Percentiles rank a stretch among this genome's conserved stretches.
phyloP scores from a whole-genome alignment of 2,888 invertebrate genomes.

The Acanthosoma haemorrhoidale region DNA sequence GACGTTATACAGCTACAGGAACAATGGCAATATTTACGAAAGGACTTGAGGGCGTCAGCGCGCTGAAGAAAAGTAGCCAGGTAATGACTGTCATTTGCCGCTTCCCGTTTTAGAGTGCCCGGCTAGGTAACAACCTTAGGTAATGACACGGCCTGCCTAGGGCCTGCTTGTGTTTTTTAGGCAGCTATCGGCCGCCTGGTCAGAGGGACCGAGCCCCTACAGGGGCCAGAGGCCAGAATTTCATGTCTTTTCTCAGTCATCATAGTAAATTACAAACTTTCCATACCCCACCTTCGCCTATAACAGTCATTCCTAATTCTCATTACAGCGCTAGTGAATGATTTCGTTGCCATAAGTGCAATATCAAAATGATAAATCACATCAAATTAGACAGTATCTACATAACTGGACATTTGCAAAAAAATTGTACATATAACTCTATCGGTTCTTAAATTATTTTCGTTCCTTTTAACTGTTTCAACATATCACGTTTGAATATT shows the following conservation, averaged over 20 bases:
- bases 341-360: too few relatives aligned
- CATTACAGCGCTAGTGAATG: too few relatives aligned
- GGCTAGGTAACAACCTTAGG: background rate
- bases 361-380: too few relatives aligned
- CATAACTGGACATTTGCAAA: too few relatives aligned
- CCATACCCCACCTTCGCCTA: background rate
- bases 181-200: too few relatives aligned
- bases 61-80: conserved; percentile 2
- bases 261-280: background rate
- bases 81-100: background rate
- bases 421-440: too few relatives aligned
- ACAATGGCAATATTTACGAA: conserved; percentile 1
- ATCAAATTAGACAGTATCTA: too few relatives aligned
- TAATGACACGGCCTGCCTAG: background rate
- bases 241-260: conserved; percentile 5
- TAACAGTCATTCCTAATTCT: background rate
- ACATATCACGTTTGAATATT: too few relatives aligned
- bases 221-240: too few relatives aligned
- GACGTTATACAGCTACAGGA: too few relatives aligned
- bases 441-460: too few relatives aligned
- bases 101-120: background rate
- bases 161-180: background rate
- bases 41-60: background rate
- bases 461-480: too few relatives aligned
- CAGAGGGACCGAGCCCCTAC: background rate